phyloP scores from a whole-genome alignment of 2,888 invertebrate species.

The Synergus japonicus region DNA sequence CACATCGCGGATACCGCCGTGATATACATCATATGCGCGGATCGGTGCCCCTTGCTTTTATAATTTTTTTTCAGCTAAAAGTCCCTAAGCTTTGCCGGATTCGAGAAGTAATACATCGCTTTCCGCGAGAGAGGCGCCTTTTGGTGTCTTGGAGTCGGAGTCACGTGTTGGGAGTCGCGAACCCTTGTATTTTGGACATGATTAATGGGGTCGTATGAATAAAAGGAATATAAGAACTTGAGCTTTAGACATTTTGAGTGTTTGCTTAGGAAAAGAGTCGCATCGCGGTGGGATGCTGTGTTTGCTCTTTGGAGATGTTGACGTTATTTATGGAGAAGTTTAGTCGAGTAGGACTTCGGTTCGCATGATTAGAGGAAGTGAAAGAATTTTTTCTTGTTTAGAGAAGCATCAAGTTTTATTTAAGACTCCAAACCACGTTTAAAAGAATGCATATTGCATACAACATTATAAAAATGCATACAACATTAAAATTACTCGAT shows the following conservation, averaged over 20 bases:
- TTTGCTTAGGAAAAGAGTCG: constrained; percentile 20
- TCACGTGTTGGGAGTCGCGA: constrained; percentile 14
- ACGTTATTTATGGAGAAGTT: constrained; percentile 23
- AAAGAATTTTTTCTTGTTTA: neutral
- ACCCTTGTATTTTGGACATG: constrained; percentile 16
- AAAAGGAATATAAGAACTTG: constrained; percentile 16
- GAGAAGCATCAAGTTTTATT: neutral
- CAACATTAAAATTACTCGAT: too few relatives aligned
- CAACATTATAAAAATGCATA: too few relatives aligned
- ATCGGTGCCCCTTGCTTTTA: constrained; percentile 19
- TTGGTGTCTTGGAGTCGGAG: constrained; percentile 15
- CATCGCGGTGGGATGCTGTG: constrained; percentile 4
- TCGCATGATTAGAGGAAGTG: constrained; percentile 5
- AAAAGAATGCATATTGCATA: neutral
- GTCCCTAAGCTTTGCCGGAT: constrained; percentile 11
- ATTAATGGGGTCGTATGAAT: constrained; percentile 16
- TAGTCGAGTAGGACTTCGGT: neutral
- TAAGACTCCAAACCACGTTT: neutral
- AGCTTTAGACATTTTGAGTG: constrained; percentile 26
- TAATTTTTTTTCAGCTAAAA: constrained; percentile 24
- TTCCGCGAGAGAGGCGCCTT: constrained; percentile 1
- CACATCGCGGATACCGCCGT: constrained; percentile 62
- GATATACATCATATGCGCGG: constrained; percentile 66
- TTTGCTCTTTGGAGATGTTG: constrained; percentile 6
- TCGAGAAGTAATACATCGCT: constrained; percentile 10